Evolutionary conservation across 2,113 vertebrate species (phyloP), one percentile per base, ranked within the genome.

Genomic region (Marmota monax): DNA sequence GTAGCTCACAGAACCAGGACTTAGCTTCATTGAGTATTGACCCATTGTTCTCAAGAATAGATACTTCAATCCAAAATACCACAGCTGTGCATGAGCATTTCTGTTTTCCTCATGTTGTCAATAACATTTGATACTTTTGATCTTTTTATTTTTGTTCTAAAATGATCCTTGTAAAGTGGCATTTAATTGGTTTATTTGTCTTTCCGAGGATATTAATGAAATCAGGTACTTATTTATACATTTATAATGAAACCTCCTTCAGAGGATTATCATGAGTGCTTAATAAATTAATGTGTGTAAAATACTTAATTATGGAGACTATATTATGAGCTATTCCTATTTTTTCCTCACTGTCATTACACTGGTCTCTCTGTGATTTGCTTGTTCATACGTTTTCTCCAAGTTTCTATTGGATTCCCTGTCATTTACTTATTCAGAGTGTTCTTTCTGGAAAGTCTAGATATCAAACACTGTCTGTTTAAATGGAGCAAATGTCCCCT

Each of bases 121-220:
- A 65, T 32, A 78, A 53, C 22, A n/a, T 34, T 53, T 69, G 67
- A 27, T 69, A 9, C n/a, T 42, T 39, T 67, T 4, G n/a, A 39
- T 34, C 56, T 70, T 94, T 32, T 72, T 67, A 69, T 32, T 89
- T 37, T 89, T 73, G 92, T 90, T 83, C 37, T 83, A 82, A 78
- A 63, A 45, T 23, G 17, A 73, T 83, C 25, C 4, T 92, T 96
- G n/a, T 39, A 39, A 80, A 65, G 6, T 92, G 11, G 16, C 20
- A 63, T 90, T 29, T 67, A 13, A 32, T 48, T 67, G 25, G 23
- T 85, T 76, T 51, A 61, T 69, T 79, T 80, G 34, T 51, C 69
- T 29, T 88, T 79, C 67, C 74, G 51, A 87, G 42, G 34, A 77
- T 34, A 72, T 51, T 92, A n/a, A 87, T 76, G 8, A 82, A 82